phyloP scores from a whole-genome alignment of 1,140 invertebrate genomes.

The Drosophila neocordata region DNA sequence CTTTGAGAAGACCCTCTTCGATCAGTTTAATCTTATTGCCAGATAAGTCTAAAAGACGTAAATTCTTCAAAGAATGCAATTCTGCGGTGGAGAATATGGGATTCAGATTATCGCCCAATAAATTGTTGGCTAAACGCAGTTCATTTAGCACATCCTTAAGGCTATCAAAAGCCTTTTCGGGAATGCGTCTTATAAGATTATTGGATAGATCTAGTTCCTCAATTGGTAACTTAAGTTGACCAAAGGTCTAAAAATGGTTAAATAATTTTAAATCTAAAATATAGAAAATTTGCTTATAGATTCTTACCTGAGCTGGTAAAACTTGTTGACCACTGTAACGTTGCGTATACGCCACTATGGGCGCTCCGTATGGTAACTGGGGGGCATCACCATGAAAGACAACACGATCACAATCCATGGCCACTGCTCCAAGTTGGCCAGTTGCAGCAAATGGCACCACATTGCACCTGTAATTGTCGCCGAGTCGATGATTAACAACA shows the following conservation, averaged over 20 bases:
- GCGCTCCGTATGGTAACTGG: constrained; percentile 88
- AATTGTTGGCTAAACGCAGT: constrained; percentile 90
- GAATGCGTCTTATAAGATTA: constrained; percentile 91
- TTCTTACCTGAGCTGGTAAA: constrained; percentile 86
- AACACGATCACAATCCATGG: constrained; percentile 91
- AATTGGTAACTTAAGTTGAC: constrained; percentile 86
- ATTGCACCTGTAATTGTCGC: constrained; percentile 80
- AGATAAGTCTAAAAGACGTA: constrained; percentile 90
- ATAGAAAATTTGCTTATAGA: background rate
- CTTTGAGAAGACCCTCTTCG: constrained; percentile 93
- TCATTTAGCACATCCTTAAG: constrained; percentile 87
- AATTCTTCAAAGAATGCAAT: constrained; percentile 88
- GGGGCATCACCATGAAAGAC: constrained; percentile 91
- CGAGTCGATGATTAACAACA: constrained; percentile 58
- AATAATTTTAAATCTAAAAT: constrained; percentile 2
- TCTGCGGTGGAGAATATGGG: constrained; percentile 94
- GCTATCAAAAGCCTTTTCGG: constrained; percentile 89
- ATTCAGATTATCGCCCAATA: constrained; percentile 93
- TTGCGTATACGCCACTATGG: constrained; percentile 90
- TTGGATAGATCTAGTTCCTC: constrained; percentile 91
- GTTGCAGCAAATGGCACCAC: constrained; percentile 81
- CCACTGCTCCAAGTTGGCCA: constrained; percentile 80
- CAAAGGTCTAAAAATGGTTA: constrained; percentile 83
- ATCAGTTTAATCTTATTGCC: constrained; percentile 91
- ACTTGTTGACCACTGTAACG: constrained; percentile 90